Evolutionary conservation across 2,888 invertebrate species (phyloP).

Genomic region (Ichneumon xanthorius): DNA sequence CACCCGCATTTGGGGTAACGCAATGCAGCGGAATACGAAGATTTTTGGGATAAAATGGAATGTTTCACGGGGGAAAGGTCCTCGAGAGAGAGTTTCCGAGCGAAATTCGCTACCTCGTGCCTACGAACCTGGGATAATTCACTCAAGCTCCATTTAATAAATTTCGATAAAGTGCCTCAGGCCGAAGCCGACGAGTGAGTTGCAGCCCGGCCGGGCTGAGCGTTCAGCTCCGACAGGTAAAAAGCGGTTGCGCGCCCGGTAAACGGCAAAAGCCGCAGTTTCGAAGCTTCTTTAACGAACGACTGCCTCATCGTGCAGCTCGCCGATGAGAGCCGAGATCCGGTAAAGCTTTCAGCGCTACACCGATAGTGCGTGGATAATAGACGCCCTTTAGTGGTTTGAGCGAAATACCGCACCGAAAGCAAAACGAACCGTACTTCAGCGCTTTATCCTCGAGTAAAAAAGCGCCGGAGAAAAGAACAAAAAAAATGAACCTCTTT

Average conservation of each 20-base stretch:
- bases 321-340: conserved; percentile 14
- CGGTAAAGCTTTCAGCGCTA: neutral
- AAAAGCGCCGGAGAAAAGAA: neutral
- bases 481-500: neutral
- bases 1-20: neutral
- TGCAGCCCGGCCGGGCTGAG: conserved; percentile 32
- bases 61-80: neutral
- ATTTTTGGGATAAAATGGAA: neutral
- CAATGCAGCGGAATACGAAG: neutral
- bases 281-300: conserved; percentile 63
- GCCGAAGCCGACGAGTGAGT: conserved; percentile 26
- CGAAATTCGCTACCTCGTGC: neutral
- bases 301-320: conserved; percentile 41
- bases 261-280: conserved; percentile 55
- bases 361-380: neutral
- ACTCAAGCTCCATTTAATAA: conserved; percentile 51
- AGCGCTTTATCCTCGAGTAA: neutral
- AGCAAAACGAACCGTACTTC: neutral
- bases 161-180: conserved; percentile 59
- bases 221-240: conserved; percentile 42
- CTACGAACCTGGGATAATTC: conserved; percentile 36
- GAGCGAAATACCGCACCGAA: conserved; percentile 19
- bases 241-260: conserved; percentile 9
- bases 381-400: neutral
- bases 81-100: neutral